These are phyloP conservation scores for Ypsolopha scabrella DNA, from an alignment of 2,888 invertebrate species.

Conservation along the genomic window DNA sequence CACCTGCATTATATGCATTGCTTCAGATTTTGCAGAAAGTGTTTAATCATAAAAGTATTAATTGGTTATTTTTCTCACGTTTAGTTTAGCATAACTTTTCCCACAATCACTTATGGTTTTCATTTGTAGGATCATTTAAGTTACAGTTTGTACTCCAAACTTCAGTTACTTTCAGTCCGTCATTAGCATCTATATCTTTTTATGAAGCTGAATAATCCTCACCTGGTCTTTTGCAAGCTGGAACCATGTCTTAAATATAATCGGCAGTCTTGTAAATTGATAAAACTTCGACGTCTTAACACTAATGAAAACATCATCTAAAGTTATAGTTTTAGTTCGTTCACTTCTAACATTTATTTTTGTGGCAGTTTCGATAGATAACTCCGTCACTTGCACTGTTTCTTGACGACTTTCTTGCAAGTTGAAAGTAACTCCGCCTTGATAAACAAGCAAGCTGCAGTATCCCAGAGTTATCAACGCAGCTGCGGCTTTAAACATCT, in stretches of 20 bases:
- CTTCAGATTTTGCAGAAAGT: too few species aligned
- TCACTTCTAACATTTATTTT: conserved; percentile 40
- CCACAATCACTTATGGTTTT: too few species aligned
- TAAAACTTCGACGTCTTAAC: conserved; percentile 94
- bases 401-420: conserved; percentile 57
- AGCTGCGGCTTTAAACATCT: conserved; percentile 60
- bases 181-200: background rate
- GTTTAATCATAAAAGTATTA: too few species aligned
- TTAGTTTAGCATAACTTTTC: too few species aligned
- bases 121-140: background rate
- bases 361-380: conserved; percentile 65
- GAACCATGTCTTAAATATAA: conserved; percentile 96
- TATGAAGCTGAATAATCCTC: conserved; percentile 26
- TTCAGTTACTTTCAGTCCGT: background rate
- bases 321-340: conserved; percentile 66
- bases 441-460: conserved; percentile 73
- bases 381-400: conserved; percentile 53
- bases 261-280: conserved; percentile 84
- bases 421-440: conserved; percentile 64
- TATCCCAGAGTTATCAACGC: conserved; percentile 68
- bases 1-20: too few species aligned
- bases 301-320: conserved; percentile 93
- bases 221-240: conserved; percentile 93
- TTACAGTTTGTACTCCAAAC: background rate
- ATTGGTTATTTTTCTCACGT: too few species aligned